A percentile compares a stretch with the other conserved stretches of the same genome.
Evolutionary conservation across 1,140 invertebrate species (phyloP).

Genomic region (Reticulitermes speratus): DNA sequence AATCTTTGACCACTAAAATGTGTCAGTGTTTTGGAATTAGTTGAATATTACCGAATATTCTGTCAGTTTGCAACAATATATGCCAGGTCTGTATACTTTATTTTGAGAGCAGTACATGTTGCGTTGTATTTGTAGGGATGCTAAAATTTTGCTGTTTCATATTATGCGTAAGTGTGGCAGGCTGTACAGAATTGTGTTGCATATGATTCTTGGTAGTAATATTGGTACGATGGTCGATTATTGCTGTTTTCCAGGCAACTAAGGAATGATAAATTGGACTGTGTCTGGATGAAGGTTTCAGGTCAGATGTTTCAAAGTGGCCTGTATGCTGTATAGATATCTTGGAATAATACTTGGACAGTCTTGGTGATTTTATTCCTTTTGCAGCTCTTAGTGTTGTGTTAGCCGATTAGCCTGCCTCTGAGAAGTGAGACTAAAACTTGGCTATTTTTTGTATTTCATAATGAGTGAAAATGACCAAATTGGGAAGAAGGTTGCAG

Average conservation of each 20-base stretch:
- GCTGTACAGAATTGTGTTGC: not conserved
- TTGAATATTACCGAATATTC: not conserved
- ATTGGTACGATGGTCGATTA: not conserved
- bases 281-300: not conserved
- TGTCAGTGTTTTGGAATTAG: not conserved
- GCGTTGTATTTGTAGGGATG: not conserved
- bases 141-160: not conserved
- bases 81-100: not conserved
- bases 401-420: not conserved
- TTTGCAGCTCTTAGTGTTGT: not conserved
- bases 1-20: too few relatives aligned
- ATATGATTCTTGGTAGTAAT: not conserved
- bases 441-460: not conserved
- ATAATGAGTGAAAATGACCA: not conserved
- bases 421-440: not conserved
- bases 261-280: not conserved
- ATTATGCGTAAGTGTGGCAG: not conserved
- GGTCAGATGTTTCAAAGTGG: not conserved
- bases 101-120: not conserved
- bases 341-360: not conserved
- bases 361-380: not conserved
- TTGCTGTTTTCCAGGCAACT: not conserved
- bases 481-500: slow-evolving; percentile 33
- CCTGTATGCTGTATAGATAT: not conserved
- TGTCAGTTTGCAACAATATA: not conserved